Percentiles rank a stretch among this genome's conserved stretches.
Conservation (phyloP, 2,113 vertebrate genomes). For the Agapornis roseicollis region DNA sequence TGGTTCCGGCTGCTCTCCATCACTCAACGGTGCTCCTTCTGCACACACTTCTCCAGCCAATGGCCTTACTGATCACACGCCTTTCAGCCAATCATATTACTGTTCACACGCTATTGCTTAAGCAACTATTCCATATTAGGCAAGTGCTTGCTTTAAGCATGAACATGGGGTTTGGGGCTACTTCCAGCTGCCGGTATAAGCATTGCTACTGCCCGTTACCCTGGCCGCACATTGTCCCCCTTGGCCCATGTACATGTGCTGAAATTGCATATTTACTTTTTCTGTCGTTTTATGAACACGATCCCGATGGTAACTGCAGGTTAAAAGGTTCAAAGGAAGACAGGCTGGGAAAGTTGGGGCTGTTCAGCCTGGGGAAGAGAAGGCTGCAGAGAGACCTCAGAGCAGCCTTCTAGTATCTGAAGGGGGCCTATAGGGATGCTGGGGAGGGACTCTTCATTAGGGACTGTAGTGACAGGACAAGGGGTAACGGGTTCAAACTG, state of each 20-base stretch:
- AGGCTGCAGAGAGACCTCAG: too few relatives aligned
- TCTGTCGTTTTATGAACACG: neutral
- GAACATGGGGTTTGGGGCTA: neutral
- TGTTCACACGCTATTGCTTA: neutral
- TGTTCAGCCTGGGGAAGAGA: too few relatives aligned
- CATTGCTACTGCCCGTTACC: neutral
- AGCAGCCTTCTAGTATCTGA: too few relatives aligned
- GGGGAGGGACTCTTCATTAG: too few relatives aligned
- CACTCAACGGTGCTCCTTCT: too few relatives aligned
- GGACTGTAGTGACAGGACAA: too few relatives aligned
- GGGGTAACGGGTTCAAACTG: too few relatives aligned
- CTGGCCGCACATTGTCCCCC: too few relatives aligned
- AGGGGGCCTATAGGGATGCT: too few relatives aligned
- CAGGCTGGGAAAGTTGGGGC: too few relatives aligned
- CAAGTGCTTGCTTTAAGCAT: neutral
- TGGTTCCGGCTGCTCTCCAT: too few relatives aligned
- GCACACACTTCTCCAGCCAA: neutral
- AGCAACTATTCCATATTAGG: too few relatives aligned
- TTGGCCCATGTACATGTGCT: neutral
- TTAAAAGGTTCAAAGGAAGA: neutral
- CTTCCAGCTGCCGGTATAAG: neutral
- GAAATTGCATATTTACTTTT: neutral
- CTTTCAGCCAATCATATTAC: neutral
- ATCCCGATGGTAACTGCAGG: neutral
- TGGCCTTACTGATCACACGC: neutral